A percentile compares a stretch with the other conserved stretches of the same genome.
These are phyloP conservation scores for Syndactyla subalaris DNA, from an alignment of 2,797 vertebrate species.

Conservation along the genomic window DNA sequence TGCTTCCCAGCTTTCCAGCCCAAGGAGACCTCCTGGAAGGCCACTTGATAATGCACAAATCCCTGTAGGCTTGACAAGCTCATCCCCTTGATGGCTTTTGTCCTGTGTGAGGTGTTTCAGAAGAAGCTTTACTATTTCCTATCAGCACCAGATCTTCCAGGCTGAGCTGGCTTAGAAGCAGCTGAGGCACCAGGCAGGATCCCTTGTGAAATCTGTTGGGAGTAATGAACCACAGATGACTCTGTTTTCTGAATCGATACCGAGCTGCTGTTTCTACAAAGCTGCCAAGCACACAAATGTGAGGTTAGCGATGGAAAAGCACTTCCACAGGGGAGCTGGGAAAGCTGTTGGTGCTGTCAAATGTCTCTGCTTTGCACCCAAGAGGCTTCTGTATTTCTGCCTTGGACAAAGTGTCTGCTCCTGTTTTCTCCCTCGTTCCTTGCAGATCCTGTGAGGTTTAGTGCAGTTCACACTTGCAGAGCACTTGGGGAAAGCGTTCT, in stretches of 20 bases:
- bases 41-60: not conserved
- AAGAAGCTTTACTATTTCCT: not conserved
- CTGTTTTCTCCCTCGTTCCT: not conserved
- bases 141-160: not conserved
- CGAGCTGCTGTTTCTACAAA: conserved; percentile 17
- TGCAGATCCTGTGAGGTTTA: not conserved
- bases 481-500: not conserved
- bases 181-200: conserved; percentile 40
- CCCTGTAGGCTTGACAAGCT: not conserved
- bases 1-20: not conserved
- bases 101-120: not conserved
- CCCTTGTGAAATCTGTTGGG: conserved; percentile 31
- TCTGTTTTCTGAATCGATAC: conserved; percentile 4
- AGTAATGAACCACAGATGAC: conserved; percentile 42
- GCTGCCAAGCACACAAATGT: not conserved
- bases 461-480: not conserved
- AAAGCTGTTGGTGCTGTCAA: conserved; percentile 3
- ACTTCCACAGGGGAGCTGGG: not conserved
- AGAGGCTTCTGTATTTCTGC: not conserved
- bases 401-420: not conserved
- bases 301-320: not conserved
- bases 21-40: not conserved
- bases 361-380: not conserved
- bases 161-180: conserved; percentile 35
- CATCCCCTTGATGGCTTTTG: not conserved